These are phyloP conservation scores for Argopecten irradians DNA, from an alignment of 1,140 invertebrate genomes.

Conservation along the genomic window DNA sequence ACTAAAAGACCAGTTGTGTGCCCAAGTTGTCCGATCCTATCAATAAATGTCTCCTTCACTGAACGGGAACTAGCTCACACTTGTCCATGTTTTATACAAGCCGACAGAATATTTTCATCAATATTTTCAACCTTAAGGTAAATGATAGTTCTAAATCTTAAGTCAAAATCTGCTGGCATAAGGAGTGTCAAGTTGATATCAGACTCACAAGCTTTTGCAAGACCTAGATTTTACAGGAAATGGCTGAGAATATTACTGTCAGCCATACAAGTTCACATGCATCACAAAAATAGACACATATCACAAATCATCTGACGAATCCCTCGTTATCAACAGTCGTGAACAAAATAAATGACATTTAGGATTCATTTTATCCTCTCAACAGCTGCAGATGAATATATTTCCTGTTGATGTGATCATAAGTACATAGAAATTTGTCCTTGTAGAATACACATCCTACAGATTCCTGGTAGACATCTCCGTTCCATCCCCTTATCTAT, in stretches of 20 bases:
- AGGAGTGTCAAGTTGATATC: not conserved
- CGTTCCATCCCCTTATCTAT: not conserved
- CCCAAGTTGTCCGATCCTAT: not conserved
- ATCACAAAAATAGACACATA: not conserved
- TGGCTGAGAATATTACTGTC: not conserved
- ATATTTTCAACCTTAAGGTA: not conserved
- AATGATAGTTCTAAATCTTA: not conserved
- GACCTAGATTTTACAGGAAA: slow-evolving; percentile 15
- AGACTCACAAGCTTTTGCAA: not conserved
- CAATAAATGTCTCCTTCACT: not conserved
- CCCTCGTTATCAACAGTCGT: not conserved
- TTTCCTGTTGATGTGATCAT: not conserved
- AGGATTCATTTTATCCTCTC: no score
- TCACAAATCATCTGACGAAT: not conserved
- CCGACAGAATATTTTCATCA: not conserved
- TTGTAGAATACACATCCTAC: not conserved
- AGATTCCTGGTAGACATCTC: not conserved
- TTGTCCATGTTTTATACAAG: not conserved
- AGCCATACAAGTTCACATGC: not conserved
- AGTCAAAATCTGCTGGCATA: not conserved
- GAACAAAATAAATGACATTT: not conserved
- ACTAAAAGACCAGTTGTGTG: slow-evolving; percentile 15
- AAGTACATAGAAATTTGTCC: not conserved
- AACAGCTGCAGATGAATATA: no score
- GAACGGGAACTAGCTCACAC: not conserved